Percentiles rank a stretch among this genome's conserved stretches.
These are phyloP conservation scores for Microtus pennsylvanicus DNA, from an alignment of 2,113 vertebrate species.

Conservation along the genomic window DNA sequence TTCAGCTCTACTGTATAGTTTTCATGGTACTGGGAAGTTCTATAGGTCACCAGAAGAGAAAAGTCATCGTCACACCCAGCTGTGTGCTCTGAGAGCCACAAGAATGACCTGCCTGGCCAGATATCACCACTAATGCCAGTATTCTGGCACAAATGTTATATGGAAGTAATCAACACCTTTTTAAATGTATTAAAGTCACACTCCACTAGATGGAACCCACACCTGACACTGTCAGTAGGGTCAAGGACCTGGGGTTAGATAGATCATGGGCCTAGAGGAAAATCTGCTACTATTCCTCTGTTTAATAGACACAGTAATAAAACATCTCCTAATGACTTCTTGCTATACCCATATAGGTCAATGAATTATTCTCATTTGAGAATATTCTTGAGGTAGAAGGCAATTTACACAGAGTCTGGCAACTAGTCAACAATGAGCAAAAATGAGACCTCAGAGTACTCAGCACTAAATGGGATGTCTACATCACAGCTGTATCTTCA, in stretches of 20 bases:
- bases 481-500: background rate
- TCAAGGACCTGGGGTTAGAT: background rate
- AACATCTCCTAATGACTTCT: background rate
- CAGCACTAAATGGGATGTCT: background rate
- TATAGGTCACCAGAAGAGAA: background rate
- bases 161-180: background rate
- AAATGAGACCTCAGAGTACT: background rate
- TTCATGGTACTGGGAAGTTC: background rate
- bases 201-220: background rate
- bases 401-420: background rate
- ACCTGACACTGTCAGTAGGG: background rate
- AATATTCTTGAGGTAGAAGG: background rate
- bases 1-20: background rate
- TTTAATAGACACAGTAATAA: background rate
- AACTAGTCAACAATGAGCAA: background rate
- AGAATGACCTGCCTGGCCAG: background rate
- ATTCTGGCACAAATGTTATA: background rate
- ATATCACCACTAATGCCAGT: background rate
- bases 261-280: background rate
- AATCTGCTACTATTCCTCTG: background rate
- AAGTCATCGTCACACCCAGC: background rate
- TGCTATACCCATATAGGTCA: background rate
- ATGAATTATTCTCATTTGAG: background rate
- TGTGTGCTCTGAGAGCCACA: background rate
- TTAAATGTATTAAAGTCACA: background rate